Evolutionary conservation across 2,888 invertebrate genomes (phyloP).

Genomic region (Heteromurus nitidus): DNA sequence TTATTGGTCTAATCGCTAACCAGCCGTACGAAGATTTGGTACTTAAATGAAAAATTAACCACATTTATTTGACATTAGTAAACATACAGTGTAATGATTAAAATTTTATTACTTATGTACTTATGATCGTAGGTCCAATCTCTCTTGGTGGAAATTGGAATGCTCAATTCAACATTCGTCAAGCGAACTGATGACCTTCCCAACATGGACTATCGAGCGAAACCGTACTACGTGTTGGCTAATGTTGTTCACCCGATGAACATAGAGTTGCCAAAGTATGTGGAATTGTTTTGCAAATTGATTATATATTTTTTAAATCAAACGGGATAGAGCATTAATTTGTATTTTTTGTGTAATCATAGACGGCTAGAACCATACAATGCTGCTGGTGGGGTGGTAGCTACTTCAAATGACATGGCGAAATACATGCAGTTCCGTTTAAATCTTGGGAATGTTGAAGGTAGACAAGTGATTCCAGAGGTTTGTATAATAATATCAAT

Average conservation of each 20-base stretch:
- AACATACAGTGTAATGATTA: neutral
- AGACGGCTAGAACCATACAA: constrained; percentile 41
- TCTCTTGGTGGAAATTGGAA: constrained; percentile 59
- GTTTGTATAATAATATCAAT: neutral
- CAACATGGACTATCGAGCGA: constrained; percentile 38
- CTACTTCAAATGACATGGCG: constrained; percentile 58
- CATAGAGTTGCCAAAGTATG: constrained; percentile 52
- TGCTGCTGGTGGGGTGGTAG: constrained; percentile 56
- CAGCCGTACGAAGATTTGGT: constrained; percentile 45
- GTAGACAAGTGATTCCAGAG: constrained; percentile 59
- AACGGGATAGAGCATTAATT: neutral
- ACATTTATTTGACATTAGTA: neutral
- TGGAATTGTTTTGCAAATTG: neutral
- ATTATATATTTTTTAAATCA: neutral
- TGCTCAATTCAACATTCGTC: constrained; percentile 51
- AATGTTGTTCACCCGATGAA: constrained; percentile 36
- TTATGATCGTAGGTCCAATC: neutral
- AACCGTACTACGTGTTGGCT: constrained; percentile 53
- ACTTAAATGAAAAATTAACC: neutral
- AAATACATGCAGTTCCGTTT: constrained; percentile 61
- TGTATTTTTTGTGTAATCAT: neutral
- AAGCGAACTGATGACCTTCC: constrained; percentile 36
- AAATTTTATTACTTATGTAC: neutral
- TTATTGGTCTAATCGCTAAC: constrained; percentile 47
- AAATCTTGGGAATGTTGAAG: constrained; percentile 53